Conservation (phyloP, 2,797 vertebrate genomes). For the Balearica regulorum region DNA sequence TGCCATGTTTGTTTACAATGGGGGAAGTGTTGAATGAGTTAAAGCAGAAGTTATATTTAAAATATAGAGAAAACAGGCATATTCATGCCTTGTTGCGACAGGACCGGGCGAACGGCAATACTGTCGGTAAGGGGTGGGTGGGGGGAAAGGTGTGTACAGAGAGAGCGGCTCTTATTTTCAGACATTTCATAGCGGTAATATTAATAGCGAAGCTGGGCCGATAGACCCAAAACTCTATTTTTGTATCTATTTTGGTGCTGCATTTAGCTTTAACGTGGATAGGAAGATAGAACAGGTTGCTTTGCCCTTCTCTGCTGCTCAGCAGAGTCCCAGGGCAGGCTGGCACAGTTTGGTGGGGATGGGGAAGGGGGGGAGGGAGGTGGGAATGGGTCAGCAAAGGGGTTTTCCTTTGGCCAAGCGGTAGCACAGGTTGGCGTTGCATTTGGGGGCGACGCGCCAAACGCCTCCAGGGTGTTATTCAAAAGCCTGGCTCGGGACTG, state of each 20-base stretch:
- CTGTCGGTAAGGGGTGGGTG: background rate
- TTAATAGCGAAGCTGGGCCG: constrained; percentile 15
- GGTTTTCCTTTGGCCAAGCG: background rate
- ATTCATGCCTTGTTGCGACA: background rate
- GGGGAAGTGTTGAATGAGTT: background rate
- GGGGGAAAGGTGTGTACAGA: constrained; percentile 14
- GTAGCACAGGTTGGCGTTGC: background rate
- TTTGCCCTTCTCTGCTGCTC: background rate
- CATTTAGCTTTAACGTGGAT: constrained; percentile 62
- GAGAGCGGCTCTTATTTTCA: constrained; percentile 65
- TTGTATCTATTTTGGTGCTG: constrained; percentile 76
- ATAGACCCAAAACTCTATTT: constrained; percentile 70
- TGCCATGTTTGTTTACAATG: constrained; percentile 49
- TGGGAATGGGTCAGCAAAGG: background rate
- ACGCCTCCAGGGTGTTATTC: background rate
- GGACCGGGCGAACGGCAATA: constrained; percentile 5
- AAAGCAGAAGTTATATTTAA: constrained; percentile 4
- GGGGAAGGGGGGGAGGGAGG: background rate
- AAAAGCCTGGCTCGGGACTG: background rate
- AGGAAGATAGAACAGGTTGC: constrained; percentile 19
- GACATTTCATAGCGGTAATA: constrained; percentile 71
- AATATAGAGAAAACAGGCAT: background rate
- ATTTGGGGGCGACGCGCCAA: background rate
- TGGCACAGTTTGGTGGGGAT: background rate
- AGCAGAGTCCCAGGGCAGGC: background rate